Evolutionary conservation across 2,888 invertebrate species (phyloP), one percentile per base, ranked within the genome.

Genomic region (Prionchulus punctatus): DNA sequence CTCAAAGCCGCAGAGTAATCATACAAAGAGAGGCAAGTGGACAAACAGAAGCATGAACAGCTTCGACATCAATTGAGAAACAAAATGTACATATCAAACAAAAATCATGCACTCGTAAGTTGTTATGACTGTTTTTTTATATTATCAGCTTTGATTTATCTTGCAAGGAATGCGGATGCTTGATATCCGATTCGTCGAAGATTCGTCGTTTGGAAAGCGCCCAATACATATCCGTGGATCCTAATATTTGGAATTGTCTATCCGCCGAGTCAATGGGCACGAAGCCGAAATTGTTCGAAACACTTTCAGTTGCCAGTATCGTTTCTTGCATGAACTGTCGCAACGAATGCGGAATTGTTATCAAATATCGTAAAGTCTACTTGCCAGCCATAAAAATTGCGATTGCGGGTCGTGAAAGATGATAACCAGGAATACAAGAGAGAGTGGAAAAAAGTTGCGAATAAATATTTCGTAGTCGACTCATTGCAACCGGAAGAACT

Each of bases 101-200:
- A 18, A 36, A 36, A 18, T 36, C 18, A 36, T 36, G 7, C 7
- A 36, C 7, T 12, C 36, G 12, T 36, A 18, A 36, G 36, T 7
- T 18, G 12, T 18, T 7, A n/a, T n/a, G n/a, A n/a, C n/a, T n/a
- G n/a, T n/a, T n/a, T n/a, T n/a, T n/a, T n/a, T n/a, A n/a, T n/a
- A n/a, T n/a, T n/a, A 64, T 63, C 7, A 62, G 64, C 27, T 69
- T 62, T 58, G 62, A 61, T 23, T 57, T 70, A 27, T 60, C 63
- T n/a, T 70, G 70, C 56, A 49, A 59, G n/a, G 65, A 64, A 31
- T 70, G 70, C 53, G 61, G 62, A 42, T 51, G 57, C 1, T 65
- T 64, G 43, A 64, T 65, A 7, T 67, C 67, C 49, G n/a, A n/a
- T n/a, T 62, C 64, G 57, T 65, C 67, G 0, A 53, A 56, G 2